A percentile compares a stretch with the other conserved stretches of the same genome.
These are phyloP conservation scores for Cepaea nemoralis DNA, from an alignment of 1,140 invertebrate genomes.

Conservation along the genomic window DNA sequence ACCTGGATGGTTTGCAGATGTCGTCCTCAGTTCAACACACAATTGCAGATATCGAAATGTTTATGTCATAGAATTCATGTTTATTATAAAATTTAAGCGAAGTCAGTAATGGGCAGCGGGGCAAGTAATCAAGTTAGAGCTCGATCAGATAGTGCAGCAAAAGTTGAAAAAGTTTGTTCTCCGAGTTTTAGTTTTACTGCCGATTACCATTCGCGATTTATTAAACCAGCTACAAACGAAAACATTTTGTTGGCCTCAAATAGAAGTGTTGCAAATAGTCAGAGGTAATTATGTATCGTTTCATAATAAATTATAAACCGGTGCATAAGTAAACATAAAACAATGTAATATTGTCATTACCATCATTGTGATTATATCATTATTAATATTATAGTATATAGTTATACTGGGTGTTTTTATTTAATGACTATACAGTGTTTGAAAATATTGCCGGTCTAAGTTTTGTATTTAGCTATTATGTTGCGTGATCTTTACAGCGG, in stretches of 20 bases:
- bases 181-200: not conserved
- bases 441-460: too few species aligned
- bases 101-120: conserved; percentile 3
- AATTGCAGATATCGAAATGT: not conserved
- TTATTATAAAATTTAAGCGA: not conserved
- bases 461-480: too few species aligned
- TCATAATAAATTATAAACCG: not conserved
- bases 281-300: not conserved
- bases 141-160: not conserved
- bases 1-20: not conserved
- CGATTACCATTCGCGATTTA: too few species aligned
- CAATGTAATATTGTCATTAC: too few species aligned
- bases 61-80: not conserved
- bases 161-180: not conserved
- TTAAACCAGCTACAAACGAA: not conserved
- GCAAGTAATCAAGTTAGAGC: conserved; percentile 17
- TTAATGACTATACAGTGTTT: too few species aligned
- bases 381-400: too few species aligned
- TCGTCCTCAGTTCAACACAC: not conserved
- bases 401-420: too few species aligned
- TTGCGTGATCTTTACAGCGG: too few species aligned
- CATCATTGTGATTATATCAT: too few species aligned
- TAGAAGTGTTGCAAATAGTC: not conserved
- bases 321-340: too few species aligned
- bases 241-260: not conserved